Evolutionary conservation across 2,888 invertebrate species (phyloP), one percentile per base, ranked within the genome.

Genomic region (Myopa testacea): DNA sequence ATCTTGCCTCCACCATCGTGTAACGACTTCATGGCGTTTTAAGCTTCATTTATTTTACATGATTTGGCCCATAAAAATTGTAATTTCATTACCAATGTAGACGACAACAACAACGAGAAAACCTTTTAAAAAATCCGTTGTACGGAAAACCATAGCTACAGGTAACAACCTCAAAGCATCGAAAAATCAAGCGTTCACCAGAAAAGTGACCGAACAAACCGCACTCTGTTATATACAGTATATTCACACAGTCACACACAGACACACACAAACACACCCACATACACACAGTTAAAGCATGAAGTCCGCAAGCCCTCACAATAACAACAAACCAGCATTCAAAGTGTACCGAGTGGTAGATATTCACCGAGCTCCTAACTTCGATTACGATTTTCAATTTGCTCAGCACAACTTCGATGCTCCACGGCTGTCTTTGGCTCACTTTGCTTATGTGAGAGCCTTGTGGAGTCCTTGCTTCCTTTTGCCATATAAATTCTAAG

Each of bases 11-110:
- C 45, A 76, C 67, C n/a, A 68, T 81, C 80, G 82, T 83, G 82
- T 55, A 55, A 58, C 38, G 67, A 65, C 75, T 75, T 10, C 62
- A 26, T 55, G 75, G 55, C 19, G 67, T 84, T 85, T 86, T 84
- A 85, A 83, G 85, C 84, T 83, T 84, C 86, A 86, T 87, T 86
- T 87, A 85, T 85, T 85, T 86, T 85, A 84, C 85, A 87, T 85
- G 83, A 80, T 79, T 82, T 80, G 81, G 81, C 82, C 82, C 82
- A 84, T 84, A 83, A 84, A 86, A 86, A 86, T 83, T 85, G 84
- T 84, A 84, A 86, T 87, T 87, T 86, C 85, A 86, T 86, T 85
- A 84, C 84, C 81, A 83, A 81, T 79, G 72, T 81, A 80, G 79
- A 77, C 78, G 72, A 34, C 38, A 58, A 60, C 65, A 71, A 62